phyloP scores from a whole-genome alignment of 2,888 invertebrate genomes.

The Drosophila cognata region DNA sequence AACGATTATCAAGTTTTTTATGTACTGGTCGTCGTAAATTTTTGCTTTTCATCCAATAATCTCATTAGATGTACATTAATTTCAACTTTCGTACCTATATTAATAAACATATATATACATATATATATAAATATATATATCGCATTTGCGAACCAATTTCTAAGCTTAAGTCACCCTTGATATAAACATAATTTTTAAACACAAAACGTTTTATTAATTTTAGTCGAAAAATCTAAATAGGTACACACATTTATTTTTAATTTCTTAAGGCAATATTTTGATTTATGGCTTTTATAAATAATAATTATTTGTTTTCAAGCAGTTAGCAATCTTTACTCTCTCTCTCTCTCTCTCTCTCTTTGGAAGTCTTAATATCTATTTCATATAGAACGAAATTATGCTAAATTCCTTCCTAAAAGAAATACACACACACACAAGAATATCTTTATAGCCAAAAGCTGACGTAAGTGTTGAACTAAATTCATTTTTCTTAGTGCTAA shows the following conservation, averaged over 20 bases:
- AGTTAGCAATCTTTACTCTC: conserved; percentile 63
- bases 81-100: conserved; percentile 13
- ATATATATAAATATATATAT: conserved; percentile 22
- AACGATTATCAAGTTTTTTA: conserved; percentile 76
- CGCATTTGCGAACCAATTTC: conserved; percentile 23
- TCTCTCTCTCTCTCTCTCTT: conserved; percentile 53
- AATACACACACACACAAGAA: conserved; percentile 56
- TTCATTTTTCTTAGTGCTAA: conserved; percentile 70
- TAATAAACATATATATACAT: background rate
- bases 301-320: conserved; percentile 61
- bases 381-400: conserved; percentile 82
- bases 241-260: conserved; percentile 37
- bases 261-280: conserved; percentile 51
- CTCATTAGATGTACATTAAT: conserved; percentile 52
- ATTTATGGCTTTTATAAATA: conserved; percentile 64
- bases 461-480: conserved; percentile 81
- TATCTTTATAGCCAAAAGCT: conserved; percentile 70
- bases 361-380: conserved; percentile 60
- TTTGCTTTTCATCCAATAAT: conserved; percentile 56
- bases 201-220: conserved; percentile 35
- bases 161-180: conserved; percentile 54
- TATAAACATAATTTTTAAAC: conserved; percentile 29
- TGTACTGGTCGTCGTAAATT: conserved; percentile 82
- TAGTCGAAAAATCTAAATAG: conserved; percentile 33
- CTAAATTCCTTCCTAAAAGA: conserved; percentile 69